Percentiles rank a stretch among this genome's conserved stretches.
Conservation (phyloP, 1,140 invertebrate genomes). For the Eriosoma lanigerum region DNA sequence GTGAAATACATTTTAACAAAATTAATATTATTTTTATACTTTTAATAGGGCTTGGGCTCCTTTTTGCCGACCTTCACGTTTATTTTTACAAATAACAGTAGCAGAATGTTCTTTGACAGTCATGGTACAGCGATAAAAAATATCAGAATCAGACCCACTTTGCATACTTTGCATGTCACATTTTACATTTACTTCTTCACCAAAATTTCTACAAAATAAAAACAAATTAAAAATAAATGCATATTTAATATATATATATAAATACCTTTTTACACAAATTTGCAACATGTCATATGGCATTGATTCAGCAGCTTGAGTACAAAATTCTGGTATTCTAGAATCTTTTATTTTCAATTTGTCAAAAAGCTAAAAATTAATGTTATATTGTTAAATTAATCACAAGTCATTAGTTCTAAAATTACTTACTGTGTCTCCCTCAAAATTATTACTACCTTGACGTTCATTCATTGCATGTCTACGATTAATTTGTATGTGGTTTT, state of each 20-base stretch:
- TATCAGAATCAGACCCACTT: constrained; percentile 76
- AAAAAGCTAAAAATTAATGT: constrained; percentile 71
- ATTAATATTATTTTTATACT: constrained; percentile 57
- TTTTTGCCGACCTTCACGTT: constrained; percentile 92
- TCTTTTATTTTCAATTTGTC: constrained; percentile 91
- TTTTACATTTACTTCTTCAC: constrained; percentile 64
- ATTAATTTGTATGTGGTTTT: constrained; percentile 59
- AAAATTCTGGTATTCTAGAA: constrained; percentile 89
- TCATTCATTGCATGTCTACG: constrained; percentile 34
- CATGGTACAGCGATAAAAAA: constrained; percentile 93
- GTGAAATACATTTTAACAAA: not conserved
- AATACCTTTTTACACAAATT: constrained; percentile 80
- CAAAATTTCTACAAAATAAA: constrained; percentile 26
- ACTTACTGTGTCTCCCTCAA: constrained; percentile 36
- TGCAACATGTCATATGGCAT: constrained; percentile 89
- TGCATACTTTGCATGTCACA: constrained; percentile 61
- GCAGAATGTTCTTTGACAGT: constrained; percentile 87
- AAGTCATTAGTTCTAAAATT: constrained; percentile 49
- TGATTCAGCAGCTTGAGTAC: constrained; percentile 89
- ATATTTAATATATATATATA: not conserved
- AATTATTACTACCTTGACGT: constrained; percentile 39
- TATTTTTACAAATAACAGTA: constrained; percentile 87
- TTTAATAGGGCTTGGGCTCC: constrained; percentile 92
- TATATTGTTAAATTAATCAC: not conserved
- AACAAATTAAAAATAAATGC: not conserved